Base-by-base conservation (phyloP, 2,888 invertebrate genomes). In the Luperina testacea region DNA sequence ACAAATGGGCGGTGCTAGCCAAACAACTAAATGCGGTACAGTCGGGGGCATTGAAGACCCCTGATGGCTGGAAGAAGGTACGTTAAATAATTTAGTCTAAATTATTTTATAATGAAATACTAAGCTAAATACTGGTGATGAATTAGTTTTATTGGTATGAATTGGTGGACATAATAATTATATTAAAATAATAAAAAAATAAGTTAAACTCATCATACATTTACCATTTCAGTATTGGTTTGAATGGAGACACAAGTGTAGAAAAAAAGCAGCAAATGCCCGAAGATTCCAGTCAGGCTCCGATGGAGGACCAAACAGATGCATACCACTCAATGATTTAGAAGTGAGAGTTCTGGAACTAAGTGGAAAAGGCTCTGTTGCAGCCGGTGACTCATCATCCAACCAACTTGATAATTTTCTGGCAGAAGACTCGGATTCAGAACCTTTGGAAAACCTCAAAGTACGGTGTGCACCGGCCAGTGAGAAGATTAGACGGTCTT, bases 11-110 rank as follows among this genome's bases (percentile, higher is more conserved):
- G n/a, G 86, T 85, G 2, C 87, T 96, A 20, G 93, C 95, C 8
- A 95, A 95, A 89, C 93, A 93, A 86, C 91, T 96, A 0, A 96
- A 96, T 86, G 90, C 93, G 6, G 94, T 96, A 5, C 92, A 92
- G 75, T 91, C 92, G 20, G 96, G 96, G 5, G 92, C 94, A 64
- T 78, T 93, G 59, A 96, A 95, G 81, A 93, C 95, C 24, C 95
- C 96, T 20, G 94, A 95, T 65, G 94, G 93, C 2, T 96, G 96
- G 96, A 96, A 95, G 87, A 95, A 94, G 94, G 96, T 96, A 63
- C 0, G 0, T n/a, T n/a, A 15, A 48, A 45, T 20, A n/a, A 32
- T 32, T 24, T 24, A 24, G 2, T 59, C n/a, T 20, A 27, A 38
- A 51, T 48, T 8, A 17, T n/a, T 59, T 32, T 4, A 13, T 48